Evolutionary conservation across 2,797 vertebrate species (phyloP), one percentile per base, ranked within the genome.

Genomic region (Etheostoma nigrum): DNA sequence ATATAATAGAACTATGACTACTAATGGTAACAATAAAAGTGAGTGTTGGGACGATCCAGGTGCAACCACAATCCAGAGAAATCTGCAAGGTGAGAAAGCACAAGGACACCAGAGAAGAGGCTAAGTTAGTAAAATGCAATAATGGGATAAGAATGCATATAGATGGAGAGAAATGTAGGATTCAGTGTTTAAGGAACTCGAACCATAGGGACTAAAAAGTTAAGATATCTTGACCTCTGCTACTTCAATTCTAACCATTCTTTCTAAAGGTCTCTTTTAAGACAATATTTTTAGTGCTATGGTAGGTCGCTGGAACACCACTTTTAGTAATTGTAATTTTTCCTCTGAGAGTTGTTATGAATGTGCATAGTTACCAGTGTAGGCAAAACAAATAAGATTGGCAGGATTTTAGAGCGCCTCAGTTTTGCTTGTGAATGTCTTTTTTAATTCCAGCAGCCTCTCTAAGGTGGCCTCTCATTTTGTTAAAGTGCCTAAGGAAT

Each of bases 401-500:
- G 72, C 62, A 72, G n/a, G 6, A 9, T 12, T 40, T 40, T 60
- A 53, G 51, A 77, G 23, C 30, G 47, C 7, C 21, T 60, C 21
- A 66, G 69, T 53, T 83, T 72, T 72, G 64, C 68, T 61, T 53
- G 14, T 60, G 54, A 76, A 64, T 58, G 55, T 67, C 55, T 81
- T 77, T 81, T 83, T 52, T 54, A 74, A 80, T 78, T 85, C 66
- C 60, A 68, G 65, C 78, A 67, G 74, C 66, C 54, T 85, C 72
- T 86, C 81, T 55, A 23, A 67, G 68, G 83, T 72, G 76, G 74
- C 25, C 80, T 84, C 63, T 72, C 64, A 44, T 86, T 77, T 73
- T 84, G 86, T 88, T 88, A 83, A 82, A 70, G 79, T 76, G 76
- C 83, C 84, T 45, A 58, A 82, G 82, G 87, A 92, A 89, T 91